phyloP scores from a whole-genome alignment of 2,888 invertebrate genomes.

The Proisotoma minuta region DNA sequence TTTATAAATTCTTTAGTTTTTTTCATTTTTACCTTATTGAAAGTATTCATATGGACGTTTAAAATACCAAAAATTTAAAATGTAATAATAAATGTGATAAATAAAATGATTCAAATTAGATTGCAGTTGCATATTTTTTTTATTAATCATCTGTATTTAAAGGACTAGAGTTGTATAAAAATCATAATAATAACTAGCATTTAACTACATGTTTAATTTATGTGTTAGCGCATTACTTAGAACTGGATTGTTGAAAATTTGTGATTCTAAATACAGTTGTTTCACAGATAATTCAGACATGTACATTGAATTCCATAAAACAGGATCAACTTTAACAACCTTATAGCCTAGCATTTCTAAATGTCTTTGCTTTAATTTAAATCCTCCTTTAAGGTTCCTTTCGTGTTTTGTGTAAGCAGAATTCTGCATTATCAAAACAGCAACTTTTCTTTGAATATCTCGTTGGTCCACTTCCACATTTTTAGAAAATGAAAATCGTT shows the following conservation, averaged over 20 bases:
- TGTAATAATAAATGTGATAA: too few relatives aligned
- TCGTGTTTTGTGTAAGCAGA: conserved; percentile 55
- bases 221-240: too few relatives aligned
- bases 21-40: too few relatives aligned
- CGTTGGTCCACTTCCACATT: neutral
- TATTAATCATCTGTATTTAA: too few relatives aligned
- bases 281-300: conserved; percentile 55
- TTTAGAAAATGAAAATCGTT: conserved; percentile 16
- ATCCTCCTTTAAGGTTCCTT: conserved; percentile 54
- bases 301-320: conserved; percentile 58
- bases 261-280: conserved; percentile 50
- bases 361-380: conserved; percentile 57
- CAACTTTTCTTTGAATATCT: conserved; percentile 51
- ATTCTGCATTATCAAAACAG: conserved; percentile 54
- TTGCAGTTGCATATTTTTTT: too few relatives aligned
- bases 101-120: too few relatives aligned
- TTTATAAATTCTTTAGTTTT: too few relatives aligned
- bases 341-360: conserved; percentile 62
- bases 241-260: conserved; percentile 31
- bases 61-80: too few relatives aligned
- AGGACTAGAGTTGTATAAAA: too few relatives aligned
- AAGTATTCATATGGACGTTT: too few relatives aligned
- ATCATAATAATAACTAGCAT: too few relatives aligned
- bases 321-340: conserved; percentile 56
- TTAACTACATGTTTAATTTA: too few relatives aligned